Evolutionary conservation across 2,888 invertebrate genomes (phyloP).

Genomic region (Fabriciana adippe): DNA sequence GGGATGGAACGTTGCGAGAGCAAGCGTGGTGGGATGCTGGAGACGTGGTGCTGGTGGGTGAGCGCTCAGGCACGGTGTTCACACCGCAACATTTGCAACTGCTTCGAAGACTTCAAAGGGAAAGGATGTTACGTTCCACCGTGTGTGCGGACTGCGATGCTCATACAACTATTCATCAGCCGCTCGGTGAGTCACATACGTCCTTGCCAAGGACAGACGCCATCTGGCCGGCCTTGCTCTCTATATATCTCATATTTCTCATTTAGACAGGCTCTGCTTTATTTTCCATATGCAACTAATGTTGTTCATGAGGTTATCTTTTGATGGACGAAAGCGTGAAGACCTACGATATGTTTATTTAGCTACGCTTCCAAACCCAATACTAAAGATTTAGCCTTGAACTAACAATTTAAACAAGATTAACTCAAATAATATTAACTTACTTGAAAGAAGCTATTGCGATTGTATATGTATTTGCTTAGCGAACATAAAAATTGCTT

Average conservation of each 20-base stretch:
- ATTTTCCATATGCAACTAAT: neutral
- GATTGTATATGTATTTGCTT: slow-evolving; percentile 30
- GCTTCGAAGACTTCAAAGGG: slow-evolving; percentile 84
- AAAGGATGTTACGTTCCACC: slow-evolving; percentile 81
- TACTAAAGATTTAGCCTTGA: neutral
- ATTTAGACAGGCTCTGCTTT: slow-evolving; percentile 10
- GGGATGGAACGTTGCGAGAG: slow-evolving; percentile 80
- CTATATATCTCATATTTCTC: slow-evolving; percentile 43
- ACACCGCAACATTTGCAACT: slow-evolving; percentile 86
- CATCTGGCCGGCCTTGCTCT: slow-evolving; percentile 48
- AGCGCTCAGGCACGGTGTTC: slow-evolving; percentile 82
- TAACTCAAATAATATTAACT: neutral
- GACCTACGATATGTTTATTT: slow-evolving; percentile 27
- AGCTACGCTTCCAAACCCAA: slow-evolving; percentile 1
- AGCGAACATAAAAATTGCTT: slow-evolving; percentile 24
- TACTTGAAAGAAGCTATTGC: slow-evolving; percentile 21
- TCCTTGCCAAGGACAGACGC: slow-evolving; percentile 59
- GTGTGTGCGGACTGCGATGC: slow-evolving; percentile 78
- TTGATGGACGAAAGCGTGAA: slow-evolving; percentile 25
- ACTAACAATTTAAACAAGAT: neutral
- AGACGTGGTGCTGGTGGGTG: slow-evolving; percentile 81
- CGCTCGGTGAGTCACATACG: slow-evolving; percentile 72
- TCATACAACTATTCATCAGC: slow-evolving; percentile 73
- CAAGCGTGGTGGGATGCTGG: slow-evolving; percentile 83
- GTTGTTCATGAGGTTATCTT: slow-evolving; percentile 1